These are phyloP conservation scores for Pycnonotus jocosus DNA, from an alignment of 2,113 vertebrate genomes.

Conservation along the genomic window DNA sequence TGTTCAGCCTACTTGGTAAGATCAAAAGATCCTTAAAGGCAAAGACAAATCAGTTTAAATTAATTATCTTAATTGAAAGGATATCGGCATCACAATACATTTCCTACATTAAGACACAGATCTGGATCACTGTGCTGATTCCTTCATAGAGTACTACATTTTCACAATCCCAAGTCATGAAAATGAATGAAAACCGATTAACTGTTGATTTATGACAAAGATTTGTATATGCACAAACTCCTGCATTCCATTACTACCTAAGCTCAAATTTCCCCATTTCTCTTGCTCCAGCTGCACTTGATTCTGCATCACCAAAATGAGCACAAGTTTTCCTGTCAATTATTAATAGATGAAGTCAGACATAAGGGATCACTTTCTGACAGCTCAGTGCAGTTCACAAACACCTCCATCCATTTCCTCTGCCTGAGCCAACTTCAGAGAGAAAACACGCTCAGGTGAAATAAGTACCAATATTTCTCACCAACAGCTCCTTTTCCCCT, in stretches of 20 bases:
- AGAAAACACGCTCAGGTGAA: background rate
- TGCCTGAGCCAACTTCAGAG: background rate
- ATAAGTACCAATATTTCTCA: background rate
- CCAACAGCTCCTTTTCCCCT: background rate
- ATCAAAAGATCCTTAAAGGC: background rate
- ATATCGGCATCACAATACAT: background rate
- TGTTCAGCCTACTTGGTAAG: background rate
- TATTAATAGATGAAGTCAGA: background rate
- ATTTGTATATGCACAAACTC: background rate
- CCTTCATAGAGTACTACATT: background rate
- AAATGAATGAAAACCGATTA: background rate
- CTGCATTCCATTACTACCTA: background rate
- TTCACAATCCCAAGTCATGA: background rate
- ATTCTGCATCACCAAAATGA: background rate
- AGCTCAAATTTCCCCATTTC: background rate
- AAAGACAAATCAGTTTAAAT: background rate
- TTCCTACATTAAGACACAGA: background rate
- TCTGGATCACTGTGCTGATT: background rate
- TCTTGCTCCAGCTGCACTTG: background rate
- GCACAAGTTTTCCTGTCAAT: background rate
- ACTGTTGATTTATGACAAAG: background rate
- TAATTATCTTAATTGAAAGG: background rate
- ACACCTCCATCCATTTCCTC: background rate
- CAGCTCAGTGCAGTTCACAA: background rate
- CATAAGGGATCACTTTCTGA: background rate